Evolutionary conservation across 2,888 invertebrate genomes (phyloP).

Genomic region (Leistus spinibarbis): DNA sequence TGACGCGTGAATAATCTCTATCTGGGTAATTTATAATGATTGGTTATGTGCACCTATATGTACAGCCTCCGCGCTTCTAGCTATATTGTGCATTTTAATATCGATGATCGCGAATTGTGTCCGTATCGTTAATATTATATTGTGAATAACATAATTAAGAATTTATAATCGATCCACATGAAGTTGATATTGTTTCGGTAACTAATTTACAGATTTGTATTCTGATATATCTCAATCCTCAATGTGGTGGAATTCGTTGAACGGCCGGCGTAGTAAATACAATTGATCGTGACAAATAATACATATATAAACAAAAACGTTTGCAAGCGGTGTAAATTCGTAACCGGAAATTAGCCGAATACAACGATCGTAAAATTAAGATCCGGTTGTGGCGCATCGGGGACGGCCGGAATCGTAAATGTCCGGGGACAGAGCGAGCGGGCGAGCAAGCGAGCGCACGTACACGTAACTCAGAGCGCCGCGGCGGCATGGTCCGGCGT

Average conservation of each 20-base stretch:
- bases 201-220: no score
- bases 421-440: slow-evolving; percentile 1
- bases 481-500: not conserved
- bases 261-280: not conserved
- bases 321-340: slow-evolving; percentile 27
- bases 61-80: not conserved
- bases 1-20: slow-evolving; percentile 12
- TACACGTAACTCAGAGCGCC: not conserved
- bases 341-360: slow-evolving; percentile 37
- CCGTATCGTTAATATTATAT: not conserved
- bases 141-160: not conserved
- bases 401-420: slow-evolving; percentile 4
- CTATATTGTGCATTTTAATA: not conserved
- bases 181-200: no score
- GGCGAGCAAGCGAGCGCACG: no score
- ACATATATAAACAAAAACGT: slow-evolving; percentile 25
- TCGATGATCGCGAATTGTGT: not conserved
- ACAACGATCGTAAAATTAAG: slow-evolving; percentile 34
- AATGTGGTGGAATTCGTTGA: no score
- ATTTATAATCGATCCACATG: not conserved
- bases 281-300: slow-evolving; percentile 29
- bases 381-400: slow-evolving; percentile 22
- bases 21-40: slow-evolving; percentile 22
- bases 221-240: no score
- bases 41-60: not conserved